These are phyloP conservation scores for Dynastes tityus DNA, from an alignment of 2,888 invertebrate species.

Conservation along the genomic window DNA sequence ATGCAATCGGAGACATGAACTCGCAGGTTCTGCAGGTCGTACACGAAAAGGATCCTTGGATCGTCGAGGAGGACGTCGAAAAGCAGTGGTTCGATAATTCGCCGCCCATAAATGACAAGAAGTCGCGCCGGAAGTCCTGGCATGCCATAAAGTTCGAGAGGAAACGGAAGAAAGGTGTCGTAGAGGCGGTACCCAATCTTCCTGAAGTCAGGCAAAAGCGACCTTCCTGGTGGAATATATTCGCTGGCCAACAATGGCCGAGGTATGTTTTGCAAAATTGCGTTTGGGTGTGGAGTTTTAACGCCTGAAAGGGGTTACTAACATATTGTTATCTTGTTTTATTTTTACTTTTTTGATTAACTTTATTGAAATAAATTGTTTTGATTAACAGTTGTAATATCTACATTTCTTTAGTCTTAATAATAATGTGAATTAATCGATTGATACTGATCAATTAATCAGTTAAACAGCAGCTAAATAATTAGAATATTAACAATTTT, in stretches of 20 bases:
- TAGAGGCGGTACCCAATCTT: conserved; percentile 58
- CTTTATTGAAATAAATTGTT: too few relatives aligned
- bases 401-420: too few relatives aligned
- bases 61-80: conserved; percentile 65
- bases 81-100: conserved; percentile 63
- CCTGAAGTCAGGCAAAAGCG: conserved; percentile 65
- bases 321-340: not conserved
- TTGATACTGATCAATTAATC: too few relatives aligned
- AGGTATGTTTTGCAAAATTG: conserved; percentile 71
- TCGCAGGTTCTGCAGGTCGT: conserved; percentile 67
- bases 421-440: too few relatives aligned
- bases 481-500: too few relatives aligned
- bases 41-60: conserved; percentile 68
- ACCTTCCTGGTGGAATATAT: conserved; percentile 92
- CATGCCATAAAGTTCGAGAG: conserved; percentile 70
- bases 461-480: too few relatives aligned
- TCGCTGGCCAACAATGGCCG: conserved; percentile 84
- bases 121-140: conserved; percentile 69
- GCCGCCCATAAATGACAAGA: conserved; percentile 67
- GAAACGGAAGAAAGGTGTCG: conserved; percentile 68
- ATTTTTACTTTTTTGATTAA: conserved; percentile 13
- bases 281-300: not conserved
- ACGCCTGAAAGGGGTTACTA: conserved; percentile 8
- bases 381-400: too few relatives aligned
- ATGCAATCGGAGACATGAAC: conserved; percentile 60